Evolutionary conservation across 2,888 invertebrate species (phyloP).

Genomic region (Pseudanteris insignis): DNA sequence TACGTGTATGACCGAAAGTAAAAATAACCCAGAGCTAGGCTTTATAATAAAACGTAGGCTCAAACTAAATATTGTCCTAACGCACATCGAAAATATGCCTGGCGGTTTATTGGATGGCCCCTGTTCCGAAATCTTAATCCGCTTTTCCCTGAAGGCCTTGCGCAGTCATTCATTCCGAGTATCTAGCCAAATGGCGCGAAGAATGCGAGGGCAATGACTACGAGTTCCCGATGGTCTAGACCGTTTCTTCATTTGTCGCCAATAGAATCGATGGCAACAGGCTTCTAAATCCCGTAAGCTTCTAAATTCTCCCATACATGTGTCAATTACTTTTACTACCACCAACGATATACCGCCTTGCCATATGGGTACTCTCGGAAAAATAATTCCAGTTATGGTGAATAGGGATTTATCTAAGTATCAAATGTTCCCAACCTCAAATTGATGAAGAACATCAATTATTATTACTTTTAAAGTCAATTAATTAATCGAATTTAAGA

Average conservation of each 20-base stretch:
- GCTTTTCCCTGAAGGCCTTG: conserved; percentile 6
- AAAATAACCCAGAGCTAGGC: no score
- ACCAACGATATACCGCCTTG: no score
- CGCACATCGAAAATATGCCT: conserved; percentile 27
- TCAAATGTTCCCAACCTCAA: no score
- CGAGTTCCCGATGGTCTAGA: conserved; percentile 2
- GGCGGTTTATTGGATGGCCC: conserved; percentile 27
- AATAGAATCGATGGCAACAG: conserved; percentile 25
- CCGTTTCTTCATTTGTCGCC: conserved; percentile 28
- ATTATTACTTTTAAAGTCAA: no score
- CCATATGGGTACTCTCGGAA: not conserved
- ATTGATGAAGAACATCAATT: no score
- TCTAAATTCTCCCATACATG: conserved; percentile 15
- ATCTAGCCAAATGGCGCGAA: conserved; percentile 17
- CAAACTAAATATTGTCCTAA: conserved; percentile 29
- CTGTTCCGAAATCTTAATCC: conserved; percentile 28
- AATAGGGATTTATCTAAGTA: no score
- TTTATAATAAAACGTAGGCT: not conserved
- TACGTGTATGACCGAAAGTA: no score
- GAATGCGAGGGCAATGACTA: conserved; percentile 16
- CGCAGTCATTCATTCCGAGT: conserved; percentile 28
- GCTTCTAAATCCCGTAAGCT: conserved; percentile 25
- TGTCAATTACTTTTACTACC: conserved; percentile 20
- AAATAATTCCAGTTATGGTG: no score
- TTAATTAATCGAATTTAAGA: no score